Evolutionary conservation across 2,888 invertebrate species (phyloP).

Genomic region (Agrotis clavis): DNA sequence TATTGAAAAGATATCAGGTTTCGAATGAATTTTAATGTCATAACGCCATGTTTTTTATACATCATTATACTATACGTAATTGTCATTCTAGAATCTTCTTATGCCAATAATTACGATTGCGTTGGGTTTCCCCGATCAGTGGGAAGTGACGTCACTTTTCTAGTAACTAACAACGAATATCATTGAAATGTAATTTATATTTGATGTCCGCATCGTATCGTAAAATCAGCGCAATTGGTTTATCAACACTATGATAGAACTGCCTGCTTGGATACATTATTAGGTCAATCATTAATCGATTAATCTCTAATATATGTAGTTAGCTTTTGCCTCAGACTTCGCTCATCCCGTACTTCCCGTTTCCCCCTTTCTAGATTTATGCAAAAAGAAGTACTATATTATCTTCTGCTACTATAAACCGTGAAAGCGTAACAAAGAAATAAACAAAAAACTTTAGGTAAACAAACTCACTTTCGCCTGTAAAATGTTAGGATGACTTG

Average conservation of each 20-base stretch:
- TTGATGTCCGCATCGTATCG: not conserved
- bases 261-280: not conserved
- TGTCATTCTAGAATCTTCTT: constrained; percentile 23
- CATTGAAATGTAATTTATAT: not conserved
- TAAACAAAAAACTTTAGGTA: too few relatives aligned
- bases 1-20: constrained; percentile 1
- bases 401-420: too few relatives aligned
- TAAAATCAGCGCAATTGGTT: constrained; percentile 9
- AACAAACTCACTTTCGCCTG: too few relatives aligned
- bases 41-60: not conserved
- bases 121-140: not conserved
- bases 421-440: too few relatives aligned
- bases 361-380: too few relatives aligned
- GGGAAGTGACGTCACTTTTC: constrained; percentile 21
- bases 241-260: too few relatives aligned
- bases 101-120: constrained; percentile 9
- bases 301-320: not conserved
- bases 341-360: too few relatives aligned
- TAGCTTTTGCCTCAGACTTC: too few relatives aligned
- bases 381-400: too few relatives aligned
- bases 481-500: too few relatives aligned
- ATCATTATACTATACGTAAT: not conserved
- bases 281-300: not conserved
- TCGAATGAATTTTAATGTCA: not conserved
- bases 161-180: constrained; percentile 10